Base-by-base conservation (phyloP, 2,797 vertebrate species). In the Thunnus albacares region DNA sequence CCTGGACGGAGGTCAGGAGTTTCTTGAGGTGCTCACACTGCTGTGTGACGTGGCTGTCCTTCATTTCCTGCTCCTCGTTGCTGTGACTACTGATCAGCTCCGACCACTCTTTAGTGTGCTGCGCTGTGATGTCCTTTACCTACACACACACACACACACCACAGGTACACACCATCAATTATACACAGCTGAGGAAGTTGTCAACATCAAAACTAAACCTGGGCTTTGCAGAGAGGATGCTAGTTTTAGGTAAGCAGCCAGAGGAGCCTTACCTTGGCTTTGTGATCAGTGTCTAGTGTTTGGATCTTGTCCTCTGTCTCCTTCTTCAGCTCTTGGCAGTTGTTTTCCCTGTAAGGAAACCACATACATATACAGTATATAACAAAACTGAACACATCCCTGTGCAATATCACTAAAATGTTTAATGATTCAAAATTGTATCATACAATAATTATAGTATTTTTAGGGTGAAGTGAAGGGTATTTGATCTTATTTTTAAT, bases 41-140 rank as follows among this genome's bases (percentile, higher is more conserved):
- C 77, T 99, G 98, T 38, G 94, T 96, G 80, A 99, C 95, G 80
- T 99, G 98, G 30, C 93, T 84, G 79, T 99, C 97, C 22, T 96
- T 97, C 87, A 99, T 94, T 60, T 96, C 97, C 86, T 98, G 98
- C 90, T 99, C 98, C 90, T 99, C 97, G 0, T 94, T 96, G 68
- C 97, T 96, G 92, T 99, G 98, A 0, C 96, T 96, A 64, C 97
- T 96, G 90, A 98, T 96, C 95, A 99, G 97, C 91, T 98, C 98
- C 0, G 98, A 99, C 97, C 98, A 99, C 88, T 99, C 98, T 75
- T 99, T 99, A 6, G 98, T 99, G 92, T 99, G 98, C 89, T 97
- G 97, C 0, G 97, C 97, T 77, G 98, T 98, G 18, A 99, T 97
- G 90, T 99, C 97, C 92, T 99, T 99, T 59, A 99, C 97, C 98